Conservation (phyloP, 2,888 invertebrate genomes). For the Polyommatus icarus region DNA sequence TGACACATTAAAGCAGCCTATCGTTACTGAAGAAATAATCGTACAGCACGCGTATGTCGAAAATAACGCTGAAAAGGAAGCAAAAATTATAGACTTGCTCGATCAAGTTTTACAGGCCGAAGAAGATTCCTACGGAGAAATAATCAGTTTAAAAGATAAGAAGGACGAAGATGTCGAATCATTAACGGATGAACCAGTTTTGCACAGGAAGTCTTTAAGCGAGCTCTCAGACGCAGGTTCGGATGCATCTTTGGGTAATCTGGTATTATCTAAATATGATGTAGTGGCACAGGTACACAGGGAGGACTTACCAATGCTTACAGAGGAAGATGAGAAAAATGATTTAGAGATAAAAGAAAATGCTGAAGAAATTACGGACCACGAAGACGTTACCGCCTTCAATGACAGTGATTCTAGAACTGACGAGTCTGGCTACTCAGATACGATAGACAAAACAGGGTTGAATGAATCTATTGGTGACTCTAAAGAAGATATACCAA, state of each 20-base stretch:
- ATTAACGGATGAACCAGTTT: constrained; percentile 45
- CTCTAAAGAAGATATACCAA: constrained; percentile 50
- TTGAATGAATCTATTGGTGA: constrained; percentile 59
- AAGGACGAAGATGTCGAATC: constrained; percentile 49
- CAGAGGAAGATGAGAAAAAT: constrained; percentile 63
- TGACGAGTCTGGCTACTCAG: constrained; percentile 74
- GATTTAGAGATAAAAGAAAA: constrained; percentile 44
- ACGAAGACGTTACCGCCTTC: constrained; percentile 61
- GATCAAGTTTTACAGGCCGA: constrained; percentile 75
- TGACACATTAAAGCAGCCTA: constrained; percentile 44
- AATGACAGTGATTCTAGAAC: constrained; percentile 72
- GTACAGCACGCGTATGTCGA: constrained; percentile 61
- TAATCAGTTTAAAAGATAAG: constrained; percentile 57
- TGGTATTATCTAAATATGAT: constrained; percentile 76
- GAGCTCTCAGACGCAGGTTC: constrained; percentile 72
- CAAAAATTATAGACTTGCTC: constrained; percentile 72
- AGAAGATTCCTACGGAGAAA: constrained; percentile 68
- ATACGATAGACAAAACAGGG: constrained; percentile 63
- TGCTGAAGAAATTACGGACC: constrained; percentile 42
- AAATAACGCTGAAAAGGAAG: constrained; percentile 70
- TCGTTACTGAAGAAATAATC: constrained; percentile 55
- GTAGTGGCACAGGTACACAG: constrained; percentile 80
- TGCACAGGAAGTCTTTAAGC: constrained; percentile 65
- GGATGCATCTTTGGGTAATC: constrained; percentile 68
- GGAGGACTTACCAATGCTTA: constrained; percentile 72